Percentiles rank a stretch among this genome's conserved stretches.
Evolutionary conservation across 2,113 vertebrate species (phyloP).

Genomic region (Vireo altiloquus): DNA sequence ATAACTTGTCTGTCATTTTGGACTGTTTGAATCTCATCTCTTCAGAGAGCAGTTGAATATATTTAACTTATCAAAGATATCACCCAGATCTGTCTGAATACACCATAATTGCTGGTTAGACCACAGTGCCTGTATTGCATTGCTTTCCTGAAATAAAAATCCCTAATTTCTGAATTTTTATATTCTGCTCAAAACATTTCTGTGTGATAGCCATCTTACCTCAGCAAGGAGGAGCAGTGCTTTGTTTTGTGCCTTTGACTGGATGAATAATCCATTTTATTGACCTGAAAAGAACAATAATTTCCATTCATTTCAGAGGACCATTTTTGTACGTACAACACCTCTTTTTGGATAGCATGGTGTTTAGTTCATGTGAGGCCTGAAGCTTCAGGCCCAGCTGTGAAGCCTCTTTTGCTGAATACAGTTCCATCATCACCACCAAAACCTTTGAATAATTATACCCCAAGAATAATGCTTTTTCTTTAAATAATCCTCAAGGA

Average conservation of each 20-base stretch:
- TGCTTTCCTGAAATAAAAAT: not conserved
- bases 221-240: not conserved
- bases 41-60: not conserved
- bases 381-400: not conserved
- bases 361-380: not conserved
- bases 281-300: not conserved
- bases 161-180: not conserved
- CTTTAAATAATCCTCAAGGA: not conserved
- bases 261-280: not conserved
- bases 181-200: not conserved
- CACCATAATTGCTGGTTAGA: not conserved
- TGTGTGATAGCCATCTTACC: not conserved
- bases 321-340: not conserved
- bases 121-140: not conserved
- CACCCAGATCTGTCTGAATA: not conserved
- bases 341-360: not conserved
- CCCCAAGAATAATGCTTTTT: not conserved
- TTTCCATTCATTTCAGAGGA: not conserved
- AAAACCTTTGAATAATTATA: not conserved
- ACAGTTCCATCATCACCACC: not conserved
- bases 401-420: not conserved
- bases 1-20: not conserved
- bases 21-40: not conserved
- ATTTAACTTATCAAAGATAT: not conserved
- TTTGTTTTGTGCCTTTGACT: not conserved